Evolutionary conservation across 2,797 vertebrate genomes (phyloP), one percentile per base, ranked within the genome.

Genomic region (Phataginus tetradactyla): DNA sequence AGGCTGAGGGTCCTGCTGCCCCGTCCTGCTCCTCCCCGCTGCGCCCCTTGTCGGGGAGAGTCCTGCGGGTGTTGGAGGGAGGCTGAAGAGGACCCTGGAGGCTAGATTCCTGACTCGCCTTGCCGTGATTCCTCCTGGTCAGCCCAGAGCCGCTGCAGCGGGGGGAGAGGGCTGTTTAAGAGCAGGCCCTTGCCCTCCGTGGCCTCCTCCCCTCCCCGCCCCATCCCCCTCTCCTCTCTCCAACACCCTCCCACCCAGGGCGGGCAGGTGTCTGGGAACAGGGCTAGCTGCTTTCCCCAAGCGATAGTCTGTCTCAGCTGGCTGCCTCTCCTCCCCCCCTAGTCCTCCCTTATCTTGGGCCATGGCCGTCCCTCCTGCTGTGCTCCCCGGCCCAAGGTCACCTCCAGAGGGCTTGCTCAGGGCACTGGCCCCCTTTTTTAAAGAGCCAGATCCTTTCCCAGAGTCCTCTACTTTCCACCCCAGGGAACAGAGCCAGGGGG

Each of bases 221-320:
- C 53, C 23, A 4, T 5, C 25, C 11, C 13, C 9, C 15, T 27
- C 5, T 27, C 1, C 4, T 25, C 39, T 20, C 25, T 12, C 39
- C n/a, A 13, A 29, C 4, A 15, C 0, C 6, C 32, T 13, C 1
- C 42, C 27, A 25, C 71, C 29, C 78, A 37, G 51, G 86, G 49
- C 49, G 1, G 13, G 34, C 12, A 23, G 45, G 66, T 11, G 55
- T 66, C n/a, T 29, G 71, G 42, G 83, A 88, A 64, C 79, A 81
- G 51, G 57, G 63, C 59, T 77, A 39, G 55, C 74, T 34, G 34
- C 74, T 61, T 64, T 92, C 69, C 29, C 59, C 74, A 42, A 39
- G 74, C 0, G 37, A 88, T 85, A 85, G 96, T 97, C 96, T 97
- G n/a, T n/a, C n/a, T n/a, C 97, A 97, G 97, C 87, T 98, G 98